A percentile compares a stretch with the other conserved stretches of the same genome.
Evolutionary conservation across 2,797 vertebrate genomes (phyloP).

Genomic region (Pangasius larnaudii): DNA sequence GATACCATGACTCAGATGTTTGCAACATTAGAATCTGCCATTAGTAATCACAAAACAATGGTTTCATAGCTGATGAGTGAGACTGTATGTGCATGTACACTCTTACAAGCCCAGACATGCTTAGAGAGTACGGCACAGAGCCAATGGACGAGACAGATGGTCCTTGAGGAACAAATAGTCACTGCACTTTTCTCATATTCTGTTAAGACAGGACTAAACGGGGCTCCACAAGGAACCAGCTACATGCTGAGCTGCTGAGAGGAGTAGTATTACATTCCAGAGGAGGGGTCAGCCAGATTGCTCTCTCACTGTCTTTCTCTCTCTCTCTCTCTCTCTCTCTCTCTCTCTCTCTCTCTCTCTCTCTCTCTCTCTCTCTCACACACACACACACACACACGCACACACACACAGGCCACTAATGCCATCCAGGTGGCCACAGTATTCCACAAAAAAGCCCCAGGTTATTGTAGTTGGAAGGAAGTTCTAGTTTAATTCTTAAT

Average conservation of each 20-base stretch:
- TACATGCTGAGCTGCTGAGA: conserved; percentile 27
- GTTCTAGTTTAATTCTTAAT: not conserved
- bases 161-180: conserved; percentile 42
- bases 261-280: conserved; percentile 32
- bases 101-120: conserved; percentile 56
- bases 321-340: not conserved
- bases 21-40: not conserved
- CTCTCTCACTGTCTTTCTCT: not conserved
- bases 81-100: conserved; percentile 15
- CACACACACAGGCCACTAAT: conserved; percentile 19
- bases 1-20: conserved; percentile 34
- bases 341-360: not conserved
- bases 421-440: conserved; percentile 29
- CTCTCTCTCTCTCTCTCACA: not conserved
- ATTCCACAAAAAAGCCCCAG: not conserved
- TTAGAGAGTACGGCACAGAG: conserved; percentile 45
- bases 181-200: conserved; percentile 38
- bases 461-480: not conserved
- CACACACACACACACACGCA: not conserved
- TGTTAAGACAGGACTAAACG: conserved; percentile 30
- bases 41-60: not conserved
- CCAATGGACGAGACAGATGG: conserved; percentile 54
- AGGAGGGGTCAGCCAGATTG: conserved; percentile 41
- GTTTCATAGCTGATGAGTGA: conserved; percentile 24
- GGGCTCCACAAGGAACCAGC: not conserved